Conservation (phyloP, 2,888 invertebrate species). For the Phortica okadai region DNA sequence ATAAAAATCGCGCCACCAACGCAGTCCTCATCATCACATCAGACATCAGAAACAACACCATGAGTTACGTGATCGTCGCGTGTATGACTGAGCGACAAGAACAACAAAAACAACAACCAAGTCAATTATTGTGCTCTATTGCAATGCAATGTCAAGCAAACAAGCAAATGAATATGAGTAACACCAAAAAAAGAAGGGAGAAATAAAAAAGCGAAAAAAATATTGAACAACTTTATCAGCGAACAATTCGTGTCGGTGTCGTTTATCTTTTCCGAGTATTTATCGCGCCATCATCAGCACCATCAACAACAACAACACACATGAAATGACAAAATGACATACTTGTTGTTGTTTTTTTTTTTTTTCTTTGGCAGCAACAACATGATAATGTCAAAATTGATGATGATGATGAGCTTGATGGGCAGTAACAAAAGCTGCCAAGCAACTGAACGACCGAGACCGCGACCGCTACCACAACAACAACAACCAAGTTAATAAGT, state of each 20-base stretch:
- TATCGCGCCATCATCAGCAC: not conserved
- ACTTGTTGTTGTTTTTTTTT: not conserved
- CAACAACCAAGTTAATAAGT: conserved; percentile 19
- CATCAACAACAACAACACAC: not conserved
- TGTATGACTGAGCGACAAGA: no score
- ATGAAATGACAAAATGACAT: conserved; percentile 9
- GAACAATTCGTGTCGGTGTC: not conserved
- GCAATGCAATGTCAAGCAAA: not conserved
- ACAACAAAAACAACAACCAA: not conserved
- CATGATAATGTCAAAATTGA: not conserved
- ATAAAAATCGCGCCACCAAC: not conserved
- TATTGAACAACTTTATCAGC: conserved; percentile 10
- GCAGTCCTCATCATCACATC: not conserved
- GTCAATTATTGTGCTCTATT: not conserved
- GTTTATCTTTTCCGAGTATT: conserved; percentile 6
- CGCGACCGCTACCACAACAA: not conserved
- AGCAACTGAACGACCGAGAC: no score
- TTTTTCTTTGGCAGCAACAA: not conserved
- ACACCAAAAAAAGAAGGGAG: not conserved
- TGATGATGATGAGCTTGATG: not conserved
- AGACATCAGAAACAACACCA: not conserved
- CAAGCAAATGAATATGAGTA: not conserved
- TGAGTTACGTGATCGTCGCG: not conserved
- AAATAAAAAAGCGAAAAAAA: not conserved
- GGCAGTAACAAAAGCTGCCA: no score